Base-by-base conservation (phyloP, 2,113 vertebrate species). In the Cephalopholis sonnerati region DNA sequence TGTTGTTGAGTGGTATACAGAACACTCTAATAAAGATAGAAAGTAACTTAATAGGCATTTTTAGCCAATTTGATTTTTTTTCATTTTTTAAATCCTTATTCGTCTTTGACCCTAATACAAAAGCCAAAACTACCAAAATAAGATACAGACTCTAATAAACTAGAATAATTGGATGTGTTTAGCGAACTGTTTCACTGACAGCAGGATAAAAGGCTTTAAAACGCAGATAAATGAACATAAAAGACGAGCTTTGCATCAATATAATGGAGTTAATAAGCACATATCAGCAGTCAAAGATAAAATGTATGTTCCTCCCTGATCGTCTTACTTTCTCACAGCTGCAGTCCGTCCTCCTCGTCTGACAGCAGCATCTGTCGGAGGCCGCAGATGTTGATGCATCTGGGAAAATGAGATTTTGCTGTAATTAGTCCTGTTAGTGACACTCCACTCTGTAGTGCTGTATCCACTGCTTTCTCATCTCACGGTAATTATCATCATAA, bases 361-460 rank as follows among this genome's bases (percentile, higher is more conserved):
- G 29, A 78, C 65, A 36, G 77, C 65, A 74, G 46, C 75, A 17
- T 69, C 82, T 89, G 76, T 24, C 18, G 61, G 59, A 79, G 62
- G 70, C 59, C 2, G 3, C 79, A 63, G 86, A 77, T 70, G 84
- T 81, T 17, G 24, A 20, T 17, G 61, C 82, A 55, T 64, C 82
- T 79, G 74, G 24, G 36, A 51, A 63, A 67, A 69, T 0, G 3
- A 46, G 29, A 54, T 75, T 84, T 81, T 16, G 29, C 9, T 4
- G 50, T 82, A 90, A 89, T 90, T 74, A 85, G 54, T 63, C 53
- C 18, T 6, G 67, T 82, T 46, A 76, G 27, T 78, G 81, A 87
- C 81, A 74, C 73, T 77, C 71, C 74, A 59, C 64, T 78, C 55
- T 80, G 83, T 32, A 41, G 66, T 58, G 62, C 32, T 63, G 48